Evolutionary conservation across 1,140 invertebrate species (phyloP).

Genomic region (Phymastichus coffea): DNA sequence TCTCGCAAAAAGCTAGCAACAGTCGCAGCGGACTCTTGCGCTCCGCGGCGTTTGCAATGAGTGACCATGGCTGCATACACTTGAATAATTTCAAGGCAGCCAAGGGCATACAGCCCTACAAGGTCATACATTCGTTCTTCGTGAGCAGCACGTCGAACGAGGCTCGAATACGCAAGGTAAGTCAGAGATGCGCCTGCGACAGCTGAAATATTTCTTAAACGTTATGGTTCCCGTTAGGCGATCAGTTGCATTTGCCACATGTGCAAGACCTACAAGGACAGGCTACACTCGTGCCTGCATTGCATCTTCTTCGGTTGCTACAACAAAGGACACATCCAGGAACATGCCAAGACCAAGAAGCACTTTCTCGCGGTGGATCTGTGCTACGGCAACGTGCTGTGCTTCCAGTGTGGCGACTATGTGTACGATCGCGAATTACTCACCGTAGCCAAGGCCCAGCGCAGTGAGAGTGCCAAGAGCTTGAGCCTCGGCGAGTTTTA

Average conservation of each 20-base stretch:
- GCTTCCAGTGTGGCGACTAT: constrained; percentile 88
- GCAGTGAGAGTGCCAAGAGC: constrained; percentile 60
- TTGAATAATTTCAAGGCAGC: constrained; percentile 75
- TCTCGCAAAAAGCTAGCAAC: neutral
- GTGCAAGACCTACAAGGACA: constrained; percentile 72
- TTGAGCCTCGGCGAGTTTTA: constrained; percentile 71
- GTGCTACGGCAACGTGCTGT: constrained; percentile 87
- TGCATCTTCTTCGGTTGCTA: constrained; percentile 93
- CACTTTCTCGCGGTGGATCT: constrained; percentile 85
- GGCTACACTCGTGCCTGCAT: constrained; percentile 85
- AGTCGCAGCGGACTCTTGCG: neutral
- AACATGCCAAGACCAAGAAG: constrained; percentile 78
- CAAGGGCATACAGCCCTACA: constrained; percentile 72
- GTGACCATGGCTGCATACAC: constrained; percentile 73
- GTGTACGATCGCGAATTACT: constrained; percentile 78
- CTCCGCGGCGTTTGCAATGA: constrained; percentile 57
- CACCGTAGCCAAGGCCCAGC: constrained; percentile 65
- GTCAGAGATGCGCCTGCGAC: too few species aligned
- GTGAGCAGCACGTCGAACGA: constrained; percentile 62
- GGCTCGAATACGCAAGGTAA: constrained; percentile 62
- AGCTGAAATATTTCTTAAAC: too few species aligned
- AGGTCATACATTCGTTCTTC: constrained; percentile 66
- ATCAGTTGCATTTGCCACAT: constrained; percentile 74
- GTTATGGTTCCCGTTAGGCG: too few species aligned
- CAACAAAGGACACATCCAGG: constrained; percentile 75